Evolutionary conservation across 2,888 invertebrate species (phyloP).

Genomic region (Nomada ruficornis): DNA sequence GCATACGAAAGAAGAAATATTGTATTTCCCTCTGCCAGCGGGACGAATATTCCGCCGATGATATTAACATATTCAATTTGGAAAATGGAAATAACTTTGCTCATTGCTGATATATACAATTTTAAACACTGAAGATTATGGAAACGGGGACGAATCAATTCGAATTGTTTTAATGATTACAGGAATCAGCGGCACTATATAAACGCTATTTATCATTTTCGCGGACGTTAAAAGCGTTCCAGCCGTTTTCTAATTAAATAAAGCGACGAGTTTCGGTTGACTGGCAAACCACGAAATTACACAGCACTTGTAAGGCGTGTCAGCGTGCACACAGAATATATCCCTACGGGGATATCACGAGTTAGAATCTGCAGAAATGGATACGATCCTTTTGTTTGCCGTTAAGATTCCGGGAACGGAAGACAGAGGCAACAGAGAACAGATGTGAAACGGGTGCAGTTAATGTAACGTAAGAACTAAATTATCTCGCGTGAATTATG

Average conservation of each 20-base stretch:
- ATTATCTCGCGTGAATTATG: slow-evolving; percentile 38
- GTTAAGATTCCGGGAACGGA: slow-evolving; percentile 42
- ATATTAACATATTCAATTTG: slow-evolving; percentile 2
- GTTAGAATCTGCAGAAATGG: slow-evolving; percentile 52
- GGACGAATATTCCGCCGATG: neutral
- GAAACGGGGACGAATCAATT: neutral
- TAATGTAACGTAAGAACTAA: slow-evolving; percentile 45
- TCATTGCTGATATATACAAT: neutral
- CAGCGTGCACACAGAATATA: slow-evolving; percentile 22
- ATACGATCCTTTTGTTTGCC: slow-evolving; percentile 61
- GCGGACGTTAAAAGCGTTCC: slow-evolving; percentile 16
- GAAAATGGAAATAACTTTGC: neutral
- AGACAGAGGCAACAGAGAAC: slow-evolving; percentile 22
- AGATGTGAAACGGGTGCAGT: slow-evolving; percentile 40
- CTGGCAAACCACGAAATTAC: slow-evolving; percentile 50
- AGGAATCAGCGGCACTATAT: no score
- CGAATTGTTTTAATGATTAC: neutral
- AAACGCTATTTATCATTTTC: slow-evolving; percentile 19
- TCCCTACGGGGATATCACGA: slow-evolving; percentile 48
- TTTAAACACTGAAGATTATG: no score
- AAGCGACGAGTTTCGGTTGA: slow-evolving; percentile 49
- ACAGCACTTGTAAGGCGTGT: slow-evolving; percentile 37
- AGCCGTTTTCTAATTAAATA: slow-evolving; percentile 41
- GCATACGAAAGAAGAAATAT: neutral
- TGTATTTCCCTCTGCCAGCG: neutral